These are phyloP conservation scores for Allacma fusca DNA, from an alignment of 2,888 invertebrate species.

Conservation along the genomic window DNA sequence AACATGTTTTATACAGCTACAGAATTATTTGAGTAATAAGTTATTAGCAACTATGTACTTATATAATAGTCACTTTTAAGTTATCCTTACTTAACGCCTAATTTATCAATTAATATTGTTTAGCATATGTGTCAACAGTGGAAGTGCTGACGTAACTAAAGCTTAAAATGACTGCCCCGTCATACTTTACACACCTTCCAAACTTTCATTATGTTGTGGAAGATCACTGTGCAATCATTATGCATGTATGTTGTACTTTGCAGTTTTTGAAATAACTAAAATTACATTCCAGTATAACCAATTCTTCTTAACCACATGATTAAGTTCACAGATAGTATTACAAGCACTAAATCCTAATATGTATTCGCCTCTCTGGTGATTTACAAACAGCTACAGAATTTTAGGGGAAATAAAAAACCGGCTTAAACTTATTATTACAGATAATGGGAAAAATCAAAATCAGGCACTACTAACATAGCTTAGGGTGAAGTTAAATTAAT, in stretches of 20 bases:
- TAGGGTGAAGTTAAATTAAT: no score
- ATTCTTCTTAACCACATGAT: no score
- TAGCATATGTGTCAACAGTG: neutral
- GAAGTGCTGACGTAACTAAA: neutral
- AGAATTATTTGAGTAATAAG: constrained; percentile 2
- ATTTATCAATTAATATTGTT: neutral
- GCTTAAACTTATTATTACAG: no score
- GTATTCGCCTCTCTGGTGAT: no score
- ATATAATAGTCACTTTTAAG: neutral
- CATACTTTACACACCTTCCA: neutral
- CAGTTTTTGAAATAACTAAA: constrained; percentile 4
- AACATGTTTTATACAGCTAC: neutral
- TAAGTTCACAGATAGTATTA: no score
- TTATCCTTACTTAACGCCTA: neutral
- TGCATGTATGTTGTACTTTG: constrained; percentile 21
- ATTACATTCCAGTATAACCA: neutral
- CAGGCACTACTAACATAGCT: no score
- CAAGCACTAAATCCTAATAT: no score
- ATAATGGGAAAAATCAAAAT: no score
- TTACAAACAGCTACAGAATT: no score
- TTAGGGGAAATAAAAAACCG: no score
- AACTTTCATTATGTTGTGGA: neutral
- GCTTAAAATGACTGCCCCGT: neutral
- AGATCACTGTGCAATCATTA: constrained; percentile 24
- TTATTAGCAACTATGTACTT: neutral